Evolutionary conservation across 2,888 invertebrate genomes (phyloP).

Genomic region (Piscicola geometra): DNA sequence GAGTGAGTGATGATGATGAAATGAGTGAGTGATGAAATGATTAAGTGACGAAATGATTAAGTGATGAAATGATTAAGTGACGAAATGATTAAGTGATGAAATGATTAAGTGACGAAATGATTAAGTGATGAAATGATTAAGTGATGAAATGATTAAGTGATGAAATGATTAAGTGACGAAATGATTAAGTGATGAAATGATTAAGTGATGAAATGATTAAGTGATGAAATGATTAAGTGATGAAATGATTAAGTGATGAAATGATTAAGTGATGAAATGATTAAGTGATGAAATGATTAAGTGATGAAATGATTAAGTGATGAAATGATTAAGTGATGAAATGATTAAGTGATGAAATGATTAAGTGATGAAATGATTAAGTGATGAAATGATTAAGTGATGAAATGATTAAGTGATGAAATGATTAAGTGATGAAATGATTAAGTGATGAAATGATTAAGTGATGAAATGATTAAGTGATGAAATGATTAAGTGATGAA

Average conservation of each 20-base stretch:
- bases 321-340: not conserved
- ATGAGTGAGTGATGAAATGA: not conserved
- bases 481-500: not conserved
- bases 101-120: not conserved
- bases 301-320: not conserved
- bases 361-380: no score
- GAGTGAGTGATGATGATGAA: slow-evolving; percentile 9
- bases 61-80: not conserved
- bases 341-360: not conserved
- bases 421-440: not conserved
- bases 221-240: slow-evolving; percentile 24
- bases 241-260: not conserved
- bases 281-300: not conserved
- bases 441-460: not conserved
- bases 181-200: not conserved
- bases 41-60: not conserved
- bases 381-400: slow-evolving; percentile 24
- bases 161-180: not conserved
- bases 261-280: not conserved
- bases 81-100: not conserved
- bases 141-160: not conserved
- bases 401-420: not conserved
- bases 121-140: not conserved
- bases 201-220: no score
- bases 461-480: not conserved